These are phyloP conservation scores for Leiothrix lutea DNA, from an alignment of 2,113 vertebrate genomes.

Conservation along the genomic window DNA sequence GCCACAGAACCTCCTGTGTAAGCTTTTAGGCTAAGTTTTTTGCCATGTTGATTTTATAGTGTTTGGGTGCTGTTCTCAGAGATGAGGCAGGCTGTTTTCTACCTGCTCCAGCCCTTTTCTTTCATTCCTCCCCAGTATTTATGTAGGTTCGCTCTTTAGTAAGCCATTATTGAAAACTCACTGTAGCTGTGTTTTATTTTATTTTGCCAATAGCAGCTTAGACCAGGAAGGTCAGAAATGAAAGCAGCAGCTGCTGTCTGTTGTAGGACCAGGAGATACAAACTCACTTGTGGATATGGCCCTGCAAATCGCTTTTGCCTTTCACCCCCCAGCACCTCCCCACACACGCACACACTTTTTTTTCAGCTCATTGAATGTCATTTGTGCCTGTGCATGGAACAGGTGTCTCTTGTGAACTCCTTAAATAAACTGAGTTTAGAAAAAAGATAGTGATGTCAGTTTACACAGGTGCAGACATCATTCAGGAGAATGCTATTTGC, in stretches of 20 bases:
- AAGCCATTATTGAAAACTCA: background rate
- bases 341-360: background rate
- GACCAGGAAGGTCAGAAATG: background rate
- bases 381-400: slow-evolving; percentile 45
- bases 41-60: rapidly evolving
- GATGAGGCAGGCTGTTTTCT: background rate
- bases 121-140: background rate
- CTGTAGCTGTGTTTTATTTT: background rate
- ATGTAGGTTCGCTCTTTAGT: background rate
- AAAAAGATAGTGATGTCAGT: slow-evolving; percentile 60
- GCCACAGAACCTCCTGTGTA: background rate
- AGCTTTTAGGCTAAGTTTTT: background rate
- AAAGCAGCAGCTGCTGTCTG: background rate
- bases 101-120: background rate
- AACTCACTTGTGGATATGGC: background rate
- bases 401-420: slow-evolving; percentile 68
- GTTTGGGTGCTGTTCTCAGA: background rate
- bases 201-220: background rate
- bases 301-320: background rate
- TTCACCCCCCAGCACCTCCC: background rate
- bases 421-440: slow-evolving; percentile 55
- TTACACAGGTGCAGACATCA: slow-evolving; percentile 74
- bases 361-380: slow-evolving; percentile 17
- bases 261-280: background rate
- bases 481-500: slow-evolving; percentile 69